Conservation (phyloP, 2,797 vertebrate genomes). For the Coccyzus lansbergi region DNA sequence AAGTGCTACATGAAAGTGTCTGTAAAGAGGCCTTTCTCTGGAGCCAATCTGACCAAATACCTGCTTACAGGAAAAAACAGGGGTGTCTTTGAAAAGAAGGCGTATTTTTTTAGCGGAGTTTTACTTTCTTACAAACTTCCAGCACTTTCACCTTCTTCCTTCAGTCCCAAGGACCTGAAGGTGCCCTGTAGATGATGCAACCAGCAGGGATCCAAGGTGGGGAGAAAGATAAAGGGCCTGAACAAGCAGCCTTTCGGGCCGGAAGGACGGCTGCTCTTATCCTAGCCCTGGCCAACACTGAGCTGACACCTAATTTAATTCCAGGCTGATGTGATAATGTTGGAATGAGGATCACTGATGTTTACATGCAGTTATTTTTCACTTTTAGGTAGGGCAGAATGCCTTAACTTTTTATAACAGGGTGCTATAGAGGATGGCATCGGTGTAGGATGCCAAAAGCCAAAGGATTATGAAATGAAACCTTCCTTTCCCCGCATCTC, state of each 20-base stretch:
- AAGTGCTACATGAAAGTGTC: neutral
- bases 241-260: neutral
- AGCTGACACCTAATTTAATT: neutral
- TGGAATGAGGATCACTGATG: neutral
- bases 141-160: slow-evolving; percentile 11
- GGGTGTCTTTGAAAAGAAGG: neutral
- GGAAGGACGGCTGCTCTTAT: neutral
- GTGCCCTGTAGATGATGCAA: neutral
- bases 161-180: slow-evolving; percentile 13
- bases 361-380: neutral
- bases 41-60: neutral
- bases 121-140: slow-evolving; percentile 30
- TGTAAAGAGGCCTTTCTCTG: slow-evolving; percentile 1
- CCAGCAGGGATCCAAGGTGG: neutral
- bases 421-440: neutral
- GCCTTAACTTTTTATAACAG: neutral
- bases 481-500: neutral
- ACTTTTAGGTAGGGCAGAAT: neutral
- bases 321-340: neutral
- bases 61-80: neutral
- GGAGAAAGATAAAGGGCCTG: neutral
- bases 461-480: neutral
- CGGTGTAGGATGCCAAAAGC: neutral
- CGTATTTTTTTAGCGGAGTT: slow-evolving; percentile 20
- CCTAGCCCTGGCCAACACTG: neutral